A percentile compares a stretch with the other conserved stretches of the same genome.
Evolutionary conservation across 2,113 vertebrate species (phyloP).

Genomic region (Sinocyclocheilus anshuiensis): DNA sequence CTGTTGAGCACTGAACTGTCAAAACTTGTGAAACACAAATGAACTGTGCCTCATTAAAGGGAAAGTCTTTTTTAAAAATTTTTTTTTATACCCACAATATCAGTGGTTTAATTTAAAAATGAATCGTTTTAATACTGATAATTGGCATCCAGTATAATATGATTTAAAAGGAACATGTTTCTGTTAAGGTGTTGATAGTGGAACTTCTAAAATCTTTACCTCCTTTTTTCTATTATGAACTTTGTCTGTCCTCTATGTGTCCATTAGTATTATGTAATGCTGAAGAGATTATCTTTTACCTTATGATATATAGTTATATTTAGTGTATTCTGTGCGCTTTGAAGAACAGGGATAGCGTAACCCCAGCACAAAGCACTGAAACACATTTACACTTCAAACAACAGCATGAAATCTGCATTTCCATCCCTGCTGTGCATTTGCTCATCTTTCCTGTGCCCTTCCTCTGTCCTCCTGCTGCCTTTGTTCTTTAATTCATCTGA

Average conservation of each 20-base stretch:
- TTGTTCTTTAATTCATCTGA: slow-evolving; percentile 14
- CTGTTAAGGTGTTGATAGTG: background rate
- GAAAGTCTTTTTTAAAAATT: background rate
- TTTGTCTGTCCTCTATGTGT: background rate
- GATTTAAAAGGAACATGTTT: background rate
- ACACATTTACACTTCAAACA: slow-evolving; percentile 34
- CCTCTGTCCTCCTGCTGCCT: background rate
- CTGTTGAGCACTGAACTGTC: no score
- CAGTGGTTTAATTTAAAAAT: background rate
- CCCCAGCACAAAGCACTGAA: background rate
- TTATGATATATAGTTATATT: background rate
- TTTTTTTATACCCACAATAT: background rate
- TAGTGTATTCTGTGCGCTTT: background rate
- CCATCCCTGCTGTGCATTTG: background rate
- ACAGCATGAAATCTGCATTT: slow-evolving; percentile 23
- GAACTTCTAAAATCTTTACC: background rate
- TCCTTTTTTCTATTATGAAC: background rate
- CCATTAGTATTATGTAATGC: background rate
- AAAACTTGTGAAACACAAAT: no score
- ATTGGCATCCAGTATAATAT: background rate
- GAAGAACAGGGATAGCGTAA: background rate
- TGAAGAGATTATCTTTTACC: background rate
- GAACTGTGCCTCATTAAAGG: background rate
- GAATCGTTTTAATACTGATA: background rate
- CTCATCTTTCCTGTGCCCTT: background rate